phyloP scores from a whole-genome alignment of 2,113 vertebrate genomes.

The Spermophilus dauricus region DNA sequence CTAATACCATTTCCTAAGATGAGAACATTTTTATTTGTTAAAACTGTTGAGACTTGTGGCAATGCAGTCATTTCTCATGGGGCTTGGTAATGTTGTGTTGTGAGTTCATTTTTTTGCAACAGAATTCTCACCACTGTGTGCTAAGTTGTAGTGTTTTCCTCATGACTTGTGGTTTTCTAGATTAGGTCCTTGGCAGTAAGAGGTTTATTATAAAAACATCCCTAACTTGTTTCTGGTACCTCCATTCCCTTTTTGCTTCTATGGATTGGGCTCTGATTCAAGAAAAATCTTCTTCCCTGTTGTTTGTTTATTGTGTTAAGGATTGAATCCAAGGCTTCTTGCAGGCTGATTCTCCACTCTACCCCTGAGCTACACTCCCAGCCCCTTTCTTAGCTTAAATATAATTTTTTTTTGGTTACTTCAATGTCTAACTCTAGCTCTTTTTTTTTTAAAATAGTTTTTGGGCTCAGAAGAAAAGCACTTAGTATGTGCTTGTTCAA shows the following conservation, averaged over 20 bases:
- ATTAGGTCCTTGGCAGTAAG: not conserved
- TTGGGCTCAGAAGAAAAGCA: not conserved
- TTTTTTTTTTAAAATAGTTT: slow-evolving; percentile 11
- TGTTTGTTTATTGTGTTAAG: not conserved
- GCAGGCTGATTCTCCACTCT: not conserved
- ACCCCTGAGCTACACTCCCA: not conserved
- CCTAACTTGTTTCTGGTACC: not conserved
- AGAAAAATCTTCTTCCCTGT: not conserved
- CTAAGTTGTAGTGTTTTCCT: not conserved
- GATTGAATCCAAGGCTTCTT: not conserved
- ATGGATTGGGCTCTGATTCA: not conserved
- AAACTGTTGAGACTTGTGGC: not conserved
- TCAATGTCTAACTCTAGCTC: not conserved
- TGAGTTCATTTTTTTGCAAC: not conserved
- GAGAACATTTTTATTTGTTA: not conserved
- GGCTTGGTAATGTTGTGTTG: not conserved
- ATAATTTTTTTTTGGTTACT: not conserved
- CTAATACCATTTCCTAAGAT: not conserved
- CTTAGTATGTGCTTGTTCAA: not conserved
- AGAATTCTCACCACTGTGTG: not conserved
- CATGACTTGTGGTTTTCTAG: not conserved
- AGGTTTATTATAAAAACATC: not conserved
- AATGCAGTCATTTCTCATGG: not conserved
- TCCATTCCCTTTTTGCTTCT: not conserved
- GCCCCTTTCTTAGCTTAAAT: not conserved